Evolutionary conservation across 2,113 vertebrate species (phyloP), one percentile per base, ranked within the genome.

Genomic region (Cheirogaleus medius): DNA sequence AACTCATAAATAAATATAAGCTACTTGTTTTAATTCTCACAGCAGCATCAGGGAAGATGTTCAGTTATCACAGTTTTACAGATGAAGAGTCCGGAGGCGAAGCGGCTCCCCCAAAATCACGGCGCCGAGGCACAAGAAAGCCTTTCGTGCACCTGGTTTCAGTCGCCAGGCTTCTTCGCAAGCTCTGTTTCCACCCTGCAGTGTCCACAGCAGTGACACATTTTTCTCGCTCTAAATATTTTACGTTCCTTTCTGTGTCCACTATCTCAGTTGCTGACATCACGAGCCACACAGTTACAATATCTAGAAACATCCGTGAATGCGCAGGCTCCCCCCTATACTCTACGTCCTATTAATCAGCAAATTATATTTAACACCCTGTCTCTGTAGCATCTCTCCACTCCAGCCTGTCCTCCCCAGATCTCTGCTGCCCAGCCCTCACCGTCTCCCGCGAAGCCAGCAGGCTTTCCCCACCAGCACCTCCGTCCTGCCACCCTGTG

Each of bases 321-420:
- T 13, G 34, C 39, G 42, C 60, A 17, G 8, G 29, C 60, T 92
- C 18, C 39, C 39, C 0, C 13, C 6, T 25, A 8, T 34, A 39
- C 25, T 42, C 60, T 21, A 13, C 32, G 3, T 18, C 47, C 29
- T 13, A 11, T 32, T 25, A n/a, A 54, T 64, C 11, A 0, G 21
- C 8, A 1, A 7, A 20, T 9, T 34, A 34, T 7, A 6, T 10
- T 6, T 54, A 54, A 1, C 1, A 0, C 6, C 3, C 25, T 4
- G 1, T 6, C 44, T 68, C 49, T 71, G 25, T 3, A 9, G 2
- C 14, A 3, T 39, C 63, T 25, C 18, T 5, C 44, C 14, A 9
- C 21, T 9, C 58, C 11, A 0, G 3, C 2, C 4, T 5, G n/a
- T 64, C 49, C 52, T n/a, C 52, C 32, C 12, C 37, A 0, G 11